These are phyloP conservation scores for Galbula dea DNA, from an alignment of 2,113 vertebrate genomes.

Conservation along the genomic window DNA sequence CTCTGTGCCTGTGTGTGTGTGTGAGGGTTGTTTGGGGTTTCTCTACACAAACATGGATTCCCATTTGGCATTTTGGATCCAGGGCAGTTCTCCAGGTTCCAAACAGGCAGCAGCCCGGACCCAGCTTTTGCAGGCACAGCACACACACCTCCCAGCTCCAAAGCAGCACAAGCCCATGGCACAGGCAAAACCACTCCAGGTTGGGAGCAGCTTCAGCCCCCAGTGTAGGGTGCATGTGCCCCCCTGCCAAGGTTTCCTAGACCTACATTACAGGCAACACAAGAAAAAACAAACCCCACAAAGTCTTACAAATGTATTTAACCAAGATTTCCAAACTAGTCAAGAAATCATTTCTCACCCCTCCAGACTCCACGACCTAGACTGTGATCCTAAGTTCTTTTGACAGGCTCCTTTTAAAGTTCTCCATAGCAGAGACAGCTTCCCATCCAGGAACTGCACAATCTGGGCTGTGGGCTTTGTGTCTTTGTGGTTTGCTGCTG, in stretches of 20 bases:
- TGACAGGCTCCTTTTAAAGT: constrained; percentile 32
- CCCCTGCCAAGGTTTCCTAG: neutral
- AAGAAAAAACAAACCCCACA: neutral
- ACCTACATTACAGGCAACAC: accelerated
- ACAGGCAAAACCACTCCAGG: accelerated
- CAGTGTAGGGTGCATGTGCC: accelerated
- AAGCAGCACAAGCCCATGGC: neutral
- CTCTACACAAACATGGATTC: neutral
- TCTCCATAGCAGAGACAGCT: neutral
- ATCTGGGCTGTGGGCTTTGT: constrained; percentile 18
- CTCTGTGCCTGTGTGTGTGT: too few species aligned
- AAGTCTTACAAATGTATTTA: neutral
- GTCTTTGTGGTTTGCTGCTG: constrained; percentile 52
- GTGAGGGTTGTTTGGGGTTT: neutral
- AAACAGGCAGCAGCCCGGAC: neutral
- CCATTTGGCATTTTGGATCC: neutral
- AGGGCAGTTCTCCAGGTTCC: neutral
- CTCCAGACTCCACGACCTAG: neutral
- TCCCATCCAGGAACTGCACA: constrained; percentile 44
- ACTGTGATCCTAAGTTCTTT: constrained; percentile 10
- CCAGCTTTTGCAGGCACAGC: neutral
- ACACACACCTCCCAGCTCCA: accelerated
- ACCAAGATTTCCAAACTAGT: neutral
- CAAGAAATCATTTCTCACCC: neutral
- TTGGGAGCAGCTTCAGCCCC: neutral